Evolutionary conservation across 2,113 vertebrate genomes (phyloP), one percentile per base, ranked within the genome.

Genomic region (Nyctereutes procyonoides): DNA sequence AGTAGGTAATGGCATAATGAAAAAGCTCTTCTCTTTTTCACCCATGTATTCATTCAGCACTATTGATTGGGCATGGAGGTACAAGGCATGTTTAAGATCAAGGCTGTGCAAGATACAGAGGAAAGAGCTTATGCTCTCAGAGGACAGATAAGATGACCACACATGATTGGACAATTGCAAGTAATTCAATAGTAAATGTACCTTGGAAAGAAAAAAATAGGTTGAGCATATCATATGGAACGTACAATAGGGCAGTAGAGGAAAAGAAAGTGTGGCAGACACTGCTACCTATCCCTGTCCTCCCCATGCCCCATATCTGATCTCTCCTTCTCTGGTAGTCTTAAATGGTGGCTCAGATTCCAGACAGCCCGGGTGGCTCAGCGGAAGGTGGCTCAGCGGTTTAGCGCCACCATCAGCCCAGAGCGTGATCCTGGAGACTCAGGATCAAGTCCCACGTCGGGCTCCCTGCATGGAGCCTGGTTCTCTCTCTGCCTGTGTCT

Each of bases 181-280:
- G 16, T 62, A 90, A 93, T 88, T 95, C 93, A 92, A 84, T 81
- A 67, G 82, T 81, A 93, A 85, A 62, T 51, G 48, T 53, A 74
- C 55, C 51, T 65, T 83, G 11, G 63, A 86, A 88, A 87, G 43
- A 35, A 95, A 95, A 76, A 80, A 81, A 80, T 32, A 93, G 71
- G 60, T 94, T 73, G 93, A 73, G 76, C 32, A 11, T 90, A 83
- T 93, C 48, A 32, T 84, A 63, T n/a, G 69, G 19, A 82, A 91
- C 38, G 77, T 83, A 90, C 8, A 71, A 48, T 53, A 86, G 38
- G 53, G 65, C 58, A 24, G 5, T 32, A 3, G 24, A 53, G 43
- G 58, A 69, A 80, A 73, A 71, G 65, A 48, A 93, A 93, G 13
- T 10, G 32, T 56, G 32, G 26, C 48, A 84, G 88, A 80, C 3